Conservation (phyloP, 2,113 vertebrate species). For the Mirounga angustirostris region DNA sequence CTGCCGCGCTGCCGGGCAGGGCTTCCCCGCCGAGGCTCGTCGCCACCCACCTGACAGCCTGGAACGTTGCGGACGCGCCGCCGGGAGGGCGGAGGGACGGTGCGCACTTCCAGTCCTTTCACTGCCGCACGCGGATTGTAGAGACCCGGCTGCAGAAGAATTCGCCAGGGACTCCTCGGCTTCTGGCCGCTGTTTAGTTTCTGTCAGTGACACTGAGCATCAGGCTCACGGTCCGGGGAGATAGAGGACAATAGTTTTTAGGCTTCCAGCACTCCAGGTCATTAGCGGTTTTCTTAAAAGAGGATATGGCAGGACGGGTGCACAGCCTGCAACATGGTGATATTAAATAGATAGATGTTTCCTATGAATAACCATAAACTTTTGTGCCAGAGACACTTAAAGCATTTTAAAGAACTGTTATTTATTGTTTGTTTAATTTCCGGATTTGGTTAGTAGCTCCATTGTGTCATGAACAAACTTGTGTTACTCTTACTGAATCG, state of each 20-base stretch:
- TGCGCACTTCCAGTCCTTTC: neutral
- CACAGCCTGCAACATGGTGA: neutral
- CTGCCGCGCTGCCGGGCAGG: conserved; percentile 74
- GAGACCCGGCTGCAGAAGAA: neutral
- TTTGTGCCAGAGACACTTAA: neutral
- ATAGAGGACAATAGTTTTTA: conserved; percentile 6
- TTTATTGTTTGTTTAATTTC: neutral
- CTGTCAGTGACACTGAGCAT: neutral
- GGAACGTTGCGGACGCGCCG: conserved; percentile 23
- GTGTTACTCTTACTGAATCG: conserved; percentile 37
- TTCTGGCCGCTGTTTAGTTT: neutral
- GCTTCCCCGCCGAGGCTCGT: conserved; percentile 70
- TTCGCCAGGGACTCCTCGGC: neutral
- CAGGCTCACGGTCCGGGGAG: neutral
- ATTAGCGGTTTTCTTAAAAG: conserved; percentile 37
- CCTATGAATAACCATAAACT: conserved; percentile 30
- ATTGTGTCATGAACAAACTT: conserved; percentile 59
- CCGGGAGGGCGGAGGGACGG: neutral
- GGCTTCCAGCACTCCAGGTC: neutral
- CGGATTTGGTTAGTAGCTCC: neutral
- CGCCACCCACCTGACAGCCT: conserved; percentile 67
- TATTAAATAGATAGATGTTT: neutral
- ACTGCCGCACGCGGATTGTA: neutral
- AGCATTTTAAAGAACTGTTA: neutral
- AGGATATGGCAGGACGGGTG: neutral